Percentiles rank a stretch among this genome's conserved stretches.
These are phyloP conservation scores for Seira musarum DNA, from an alignment of 2,888 invertebrate genomes.

Conservation along the genomic window DNA sequence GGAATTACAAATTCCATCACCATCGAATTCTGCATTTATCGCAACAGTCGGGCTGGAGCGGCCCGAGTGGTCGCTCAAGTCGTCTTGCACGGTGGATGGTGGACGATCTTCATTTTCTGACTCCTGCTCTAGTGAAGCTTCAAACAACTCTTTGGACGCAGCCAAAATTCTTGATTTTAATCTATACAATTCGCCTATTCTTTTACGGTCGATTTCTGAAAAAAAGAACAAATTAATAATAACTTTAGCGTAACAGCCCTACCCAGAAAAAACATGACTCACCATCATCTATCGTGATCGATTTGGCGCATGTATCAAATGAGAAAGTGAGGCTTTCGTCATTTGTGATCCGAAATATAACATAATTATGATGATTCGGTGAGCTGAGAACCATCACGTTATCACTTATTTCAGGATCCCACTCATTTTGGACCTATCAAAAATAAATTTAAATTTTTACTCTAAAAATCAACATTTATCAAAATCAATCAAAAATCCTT, in stretches of 20 bases:
- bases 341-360: constrained; percentile 23
- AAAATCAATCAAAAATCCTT: not conserved
- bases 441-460: not conserved
- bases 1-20: no score
- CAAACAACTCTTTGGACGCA: no score
- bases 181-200: constrained; percentile 36
- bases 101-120: not conserved
- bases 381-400: constrained; percentile 51
- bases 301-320: constrained; percentile 41
- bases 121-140: no score
- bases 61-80: no score
- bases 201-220: constrained; percentile 21
- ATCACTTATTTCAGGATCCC: not conserved
- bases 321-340: constrained; percentile 18
- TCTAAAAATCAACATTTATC: no score
- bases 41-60: no score
- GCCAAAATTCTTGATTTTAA: no score
- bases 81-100: no score
- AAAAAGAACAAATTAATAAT: not conserved
- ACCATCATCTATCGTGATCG: constrained; percentile 8
- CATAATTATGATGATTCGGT: constrained; percentile 38
- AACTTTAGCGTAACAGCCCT: no score
- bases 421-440: constrained; percentile 45
- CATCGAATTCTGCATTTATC: no score
- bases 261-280: not conserved